These are phyloP conservation scores for Eretmocerus hayati DNA, from an alignment of 2,888 invertebrate genomes.

Conservation along the genomic window DNA sequence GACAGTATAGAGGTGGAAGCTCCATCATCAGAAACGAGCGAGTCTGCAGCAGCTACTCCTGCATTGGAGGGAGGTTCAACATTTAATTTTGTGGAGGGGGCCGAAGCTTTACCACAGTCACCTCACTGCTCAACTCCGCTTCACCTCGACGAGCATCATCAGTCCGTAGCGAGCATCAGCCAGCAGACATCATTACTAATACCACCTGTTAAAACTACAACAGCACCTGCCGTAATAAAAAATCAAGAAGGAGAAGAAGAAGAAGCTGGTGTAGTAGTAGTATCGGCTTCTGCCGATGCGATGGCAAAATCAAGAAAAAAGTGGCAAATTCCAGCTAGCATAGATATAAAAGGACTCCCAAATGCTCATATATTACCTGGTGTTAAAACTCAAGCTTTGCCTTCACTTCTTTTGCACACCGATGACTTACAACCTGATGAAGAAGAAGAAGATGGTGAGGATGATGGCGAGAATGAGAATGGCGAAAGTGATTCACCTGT, in stretches of 20 bases:
- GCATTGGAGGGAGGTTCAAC: conserved; percentile 12
- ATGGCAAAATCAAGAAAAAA: conserved; percentile 22
- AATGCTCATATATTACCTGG: conserved; percentile 17
- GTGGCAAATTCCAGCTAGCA: conserved; percentile 22
- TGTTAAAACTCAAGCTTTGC: conserved; percentile 3
- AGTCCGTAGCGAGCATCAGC: conserved; percentile 9
- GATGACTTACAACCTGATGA: conserved; percentile 14
- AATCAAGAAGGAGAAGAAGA: too few relatives aligned
- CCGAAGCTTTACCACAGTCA: not conserved
- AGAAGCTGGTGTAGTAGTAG: too few relatives aligned
- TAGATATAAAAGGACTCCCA: conserved; percentile 22
- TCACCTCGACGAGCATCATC: conserved; percentile 1
- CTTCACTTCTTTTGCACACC: conserved; percentile 11
- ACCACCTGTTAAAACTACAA: not conserved
- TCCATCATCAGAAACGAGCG: not conserved
- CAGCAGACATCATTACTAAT: conserved; percentile 7
- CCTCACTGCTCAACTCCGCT: too few relatives aligned
- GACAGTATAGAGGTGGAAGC: conserved; percentile 20
- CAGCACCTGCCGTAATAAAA: conserved; percentile 7
- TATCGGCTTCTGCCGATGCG: conserved; percentile 9
- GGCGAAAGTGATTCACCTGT: conserved; percentile 24
- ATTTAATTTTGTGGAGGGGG: conserved; percentile 12
- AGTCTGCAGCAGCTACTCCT: not conserved
- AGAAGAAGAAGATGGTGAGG: conserved; percentile 17
- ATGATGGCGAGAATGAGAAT: conserved; percentile 16